These are phyloP conservation scores for Lepidochrysops patricia DNA, from an alignment of 2,888 invertebrate genomes.

Conservation along the genomic window DNA sequence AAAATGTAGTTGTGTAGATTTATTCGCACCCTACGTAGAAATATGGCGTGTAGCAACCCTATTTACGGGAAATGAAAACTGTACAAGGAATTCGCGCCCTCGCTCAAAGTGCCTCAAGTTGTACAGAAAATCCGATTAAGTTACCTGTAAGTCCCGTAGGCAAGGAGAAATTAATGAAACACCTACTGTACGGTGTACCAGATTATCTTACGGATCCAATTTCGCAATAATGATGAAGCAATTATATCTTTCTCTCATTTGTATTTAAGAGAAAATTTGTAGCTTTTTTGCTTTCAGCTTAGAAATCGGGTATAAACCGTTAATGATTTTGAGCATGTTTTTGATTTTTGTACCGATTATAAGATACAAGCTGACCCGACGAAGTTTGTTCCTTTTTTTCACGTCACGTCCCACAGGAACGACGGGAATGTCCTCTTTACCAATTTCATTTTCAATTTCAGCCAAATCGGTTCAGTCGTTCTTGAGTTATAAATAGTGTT, in stretches of 20 bases:
- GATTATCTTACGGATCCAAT: slow-evolving; percentile 29
- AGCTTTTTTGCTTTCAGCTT: background rate
- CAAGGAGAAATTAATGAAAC: slow-evolving; percentile 38
- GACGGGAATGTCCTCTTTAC: too few species aligned
- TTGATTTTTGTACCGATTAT: too few species aligned
- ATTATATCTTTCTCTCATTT: slow-evolving; percentile 17
- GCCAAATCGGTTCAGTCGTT: too few species aligned
- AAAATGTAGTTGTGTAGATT: background rate
- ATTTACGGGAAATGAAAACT: slow-evolving; percentile 15
- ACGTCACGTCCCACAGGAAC: too few species aligned
- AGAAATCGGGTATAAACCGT: too few species aligned
- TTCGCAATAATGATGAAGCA: slow-evolving; percentile 33
- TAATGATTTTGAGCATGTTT: too few species aligned
- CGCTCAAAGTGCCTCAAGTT: slow-evolving; percentile 28
- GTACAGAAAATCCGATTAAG: slow-evolving; percentile 36
- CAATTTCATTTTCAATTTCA: too few species aligned
- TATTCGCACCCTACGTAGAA: background rate
- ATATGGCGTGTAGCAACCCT: background rate
- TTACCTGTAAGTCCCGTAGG: slow-evolving; percentile 33
- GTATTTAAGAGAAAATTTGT: background rate
- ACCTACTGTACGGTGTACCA: slow-evolving; percentile 31
- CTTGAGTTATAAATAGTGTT: too few species aligned
- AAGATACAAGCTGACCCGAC: too few species aligned
- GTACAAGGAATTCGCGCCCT: slow-evolving; percentile 20
- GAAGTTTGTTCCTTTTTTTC: too few species aligned